These are phyloP conservation scores for Sinopyrophorus schimmeli DNA, from an alignment of 2,888 invertebrate genomes.

Conservation along the genomic window DNA sequence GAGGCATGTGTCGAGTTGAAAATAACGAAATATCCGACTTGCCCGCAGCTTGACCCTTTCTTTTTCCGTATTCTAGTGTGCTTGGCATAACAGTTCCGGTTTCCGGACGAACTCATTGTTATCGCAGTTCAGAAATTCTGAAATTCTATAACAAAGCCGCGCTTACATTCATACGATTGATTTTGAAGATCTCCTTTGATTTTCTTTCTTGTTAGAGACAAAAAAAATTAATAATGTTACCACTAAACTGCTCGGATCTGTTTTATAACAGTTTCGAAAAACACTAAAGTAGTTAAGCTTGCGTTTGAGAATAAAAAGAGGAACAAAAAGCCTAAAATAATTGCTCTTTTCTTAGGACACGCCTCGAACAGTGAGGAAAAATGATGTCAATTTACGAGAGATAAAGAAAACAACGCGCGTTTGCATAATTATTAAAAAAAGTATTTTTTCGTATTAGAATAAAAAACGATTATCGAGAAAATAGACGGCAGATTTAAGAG, in stretches of 20 bases:
- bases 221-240: no score
- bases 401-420: slow-evolving; percentile 18
- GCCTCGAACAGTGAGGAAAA: slow-evolving; percentile 27
- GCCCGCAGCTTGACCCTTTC: slow-evolving; percentile 20
- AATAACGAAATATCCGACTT: slow-evolving; percentile 29
- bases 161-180: no score
- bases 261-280: slow-evolving; percentile 18
- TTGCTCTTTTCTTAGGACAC: slow-evolving; percentile 29
- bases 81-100: slow-evolving; percentile 20
- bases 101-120: slow-evolving; percentile 26
- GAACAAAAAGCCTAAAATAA: slow-evolving; percentile 27
- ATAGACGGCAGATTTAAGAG: no score
- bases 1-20: slow-evolving; percentile 25
- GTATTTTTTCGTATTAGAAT: no score
- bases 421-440: no score
- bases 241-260: no score
- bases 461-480: no score
- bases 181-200: no score
- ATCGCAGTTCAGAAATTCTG: slow-evolving; percentile 5
- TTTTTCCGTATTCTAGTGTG: slow-evolving; percentile 19
- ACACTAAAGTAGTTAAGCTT: slow-evolving; percentile 25
- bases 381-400: slow-evolving; percentile 29
- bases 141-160: slow-evolving; percentile 4
- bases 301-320: slow-evolving; percentile 18
- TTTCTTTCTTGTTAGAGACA: no score